phyloP scores from a whole-genome alignment of 2,888 invertebrate species.

The Pseudococcus viburni region DNA sequence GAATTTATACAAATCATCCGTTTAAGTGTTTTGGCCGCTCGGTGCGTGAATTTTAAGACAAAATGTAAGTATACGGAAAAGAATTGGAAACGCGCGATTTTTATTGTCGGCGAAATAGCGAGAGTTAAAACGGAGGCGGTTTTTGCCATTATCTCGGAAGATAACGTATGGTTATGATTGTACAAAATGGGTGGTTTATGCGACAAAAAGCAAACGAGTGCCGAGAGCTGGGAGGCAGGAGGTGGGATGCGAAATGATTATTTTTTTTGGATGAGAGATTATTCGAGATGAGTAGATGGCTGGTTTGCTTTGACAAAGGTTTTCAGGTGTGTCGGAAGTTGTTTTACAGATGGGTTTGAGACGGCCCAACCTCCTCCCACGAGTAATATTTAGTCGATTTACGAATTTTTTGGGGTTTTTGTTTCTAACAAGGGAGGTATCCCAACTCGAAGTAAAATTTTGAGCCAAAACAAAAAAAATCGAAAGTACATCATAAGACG shows the following conservation, averaged over 20 bases:
- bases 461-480: no score
- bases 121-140: neutral
- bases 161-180: constrained; percentile 49
- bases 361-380: no score
- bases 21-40: constrained; percentile 10
- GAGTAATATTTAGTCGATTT: no score
- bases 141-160: constrained; percentile 22
- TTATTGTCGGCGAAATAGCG: constrained; percentile 9
- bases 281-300: neutral
- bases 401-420: no score
- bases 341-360: no score
- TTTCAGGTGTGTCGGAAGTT: neutral
- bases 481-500: no score
- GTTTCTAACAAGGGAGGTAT: no score
- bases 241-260: neutral
- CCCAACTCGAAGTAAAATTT: no score
- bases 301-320: neutral
- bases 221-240: neutral
- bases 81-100: neutral
- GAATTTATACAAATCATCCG: constrained; percentile 53
- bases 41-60: neutral
- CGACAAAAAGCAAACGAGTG: neutral
- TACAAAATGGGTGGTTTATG: constrained; percentile 29
- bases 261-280: neutral
- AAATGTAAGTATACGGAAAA: neutral